These are phyloP conservation scores for Sebastiscus albofasciatus DNA, from an alignment of 2,797 vertebrate genomes.

Conservation along the genomic window DNA sequence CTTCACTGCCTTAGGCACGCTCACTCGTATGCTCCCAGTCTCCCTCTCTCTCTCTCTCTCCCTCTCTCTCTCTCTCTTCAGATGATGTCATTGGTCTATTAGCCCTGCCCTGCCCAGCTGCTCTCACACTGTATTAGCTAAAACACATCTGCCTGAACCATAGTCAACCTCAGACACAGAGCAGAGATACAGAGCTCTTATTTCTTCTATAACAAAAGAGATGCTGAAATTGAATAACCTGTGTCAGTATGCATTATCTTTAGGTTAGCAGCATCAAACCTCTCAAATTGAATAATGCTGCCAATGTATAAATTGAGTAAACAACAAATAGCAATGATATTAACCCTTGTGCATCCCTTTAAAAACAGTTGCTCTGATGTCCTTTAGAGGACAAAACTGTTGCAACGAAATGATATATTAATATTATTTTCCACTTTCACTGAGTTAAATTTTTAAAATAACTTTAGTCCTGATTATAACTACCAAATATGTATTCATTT, in stretches of 20 bases:
- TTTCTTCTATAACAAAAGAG: neutral
- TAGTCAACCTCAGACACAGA: slow-evolving; percentile 21
- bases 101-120: slow-evolving; percentile 84
- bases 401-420: too few relatives aligned
- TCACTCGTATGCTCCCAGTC: slow-evolving; percentile 54
- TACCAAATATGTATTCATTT: too few relatives aligned
- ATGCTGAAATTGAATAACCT: neutral
- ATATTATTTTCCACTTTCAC: too few relatives aligned
- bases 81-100: slow-evolving; percentile 90
- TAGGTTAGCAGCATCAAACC: neutral
- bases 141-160: slow-evolving; percentile 79
- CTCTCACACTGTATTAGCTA: slow-evolving; percentile 81
- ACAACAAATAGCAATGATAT: neutral
- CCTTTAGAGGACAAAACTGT: too few relatives aligned
- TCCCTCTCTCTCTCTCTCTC: slow-evolving; percentile 63
- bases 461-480: too few relatives aligned
- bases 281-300: neutral
- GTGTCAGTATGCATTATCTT: neutral
- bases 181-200: neutral
- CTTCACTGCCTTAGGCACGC: slow-evolving; percentile 65
- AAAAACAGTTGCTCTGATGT: too few relatives aligned
- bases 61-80: slow-evolving; percentile 66
- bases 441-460: too few relatives aligned
- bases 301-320: neutral
- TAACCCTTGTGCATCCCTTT: neutral